Percentiles rank a stretch among this genome's conserved stretches.
These are phyloP conservation scores for Smittia aterrima DNA, from an alignment of 2,888 invertebrate species.

Conservation along the genomic window DNA sequence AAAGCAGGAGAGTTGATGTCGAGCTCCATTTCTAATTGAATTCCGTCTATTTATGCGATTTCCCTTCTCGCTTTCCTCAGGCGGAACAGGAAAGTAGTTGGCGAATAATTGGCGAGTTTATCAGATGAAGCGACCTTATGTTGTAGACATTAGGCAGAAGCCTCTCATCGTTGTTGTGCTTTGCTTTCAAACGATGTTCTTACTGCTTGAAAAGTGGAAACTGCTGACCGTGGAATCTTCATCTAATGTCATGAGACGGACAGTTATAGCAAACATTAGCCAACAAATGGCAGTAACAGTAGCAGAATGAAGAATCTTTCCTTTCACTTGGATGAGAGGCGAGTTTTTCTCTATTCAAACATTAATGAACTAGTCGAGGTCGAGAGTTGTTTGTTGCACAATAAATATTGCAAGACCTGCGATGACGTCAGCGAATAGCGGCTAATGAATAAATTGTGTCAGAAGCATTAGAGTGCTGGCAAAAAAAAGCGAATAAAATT, in stretches of 20 bases:
- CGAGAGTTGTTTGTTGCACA: too few species aligned
- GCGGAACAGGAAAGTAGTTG: neutral
- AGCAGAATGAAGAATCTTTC: neutral
- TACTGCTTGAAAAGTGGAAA: neutral
- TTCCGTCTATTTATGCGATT: neutral
- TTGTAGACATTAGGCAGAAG: neutral
- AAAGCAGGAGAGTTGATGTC: neutral
- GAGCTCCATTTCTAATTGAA: neutral
- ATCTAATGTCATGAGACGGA: neutral
- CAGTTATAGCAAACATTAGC: neutral
- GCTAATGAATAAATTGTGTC: conserved; percentile 3
- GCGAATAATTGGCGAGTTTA: neutral
- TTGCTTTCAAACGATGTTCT: neutral
- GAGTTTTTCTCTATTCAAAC: neutral
- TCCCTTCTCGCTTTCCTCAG: neutral
- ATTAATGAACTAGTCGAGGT: neutral
- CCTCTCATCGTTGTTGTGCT: neutral
- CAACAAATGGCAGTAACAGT: neutral
- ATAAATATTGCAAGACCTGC: neutral
- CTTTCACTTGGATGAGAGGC: neutral
- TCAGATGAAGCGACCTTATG: neutral
- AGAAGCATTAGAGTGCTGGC: neutral
- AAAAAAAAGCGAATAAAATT: too few species aligned
- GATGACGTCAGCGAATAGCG: neutral
- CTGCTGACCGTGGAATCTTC: conserved; percentile 3